These are phyloP conservation scores for Austrofundulus limnaeus DNA, from an alignment of 2,113 vertebrate genomes.

Conservation along the genomic window DNA sequence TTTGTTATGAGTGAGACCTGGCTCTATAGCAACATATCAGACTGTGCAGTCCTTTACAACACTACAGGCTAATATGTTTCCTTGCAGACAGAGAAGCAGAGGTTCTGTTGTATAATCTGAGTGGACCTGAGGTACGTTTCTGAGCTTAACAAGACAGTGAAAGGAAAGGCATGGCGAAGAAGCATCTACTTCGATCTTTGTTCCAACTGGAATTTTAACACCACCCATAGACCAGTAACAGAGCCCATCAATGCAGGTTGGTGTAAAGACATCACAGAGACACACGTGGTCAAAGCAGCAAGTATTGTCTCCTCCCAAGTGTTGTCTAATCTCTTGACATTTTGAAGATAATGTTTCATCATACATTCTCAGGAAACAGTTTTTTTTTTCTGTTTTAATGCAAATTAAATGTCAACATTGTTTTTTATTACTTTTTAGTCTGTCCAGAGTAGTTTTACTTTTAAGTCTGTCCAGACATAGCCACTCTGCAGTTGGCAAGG, in stretches of 20 bases:
- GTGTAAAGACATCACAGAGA: background rate
- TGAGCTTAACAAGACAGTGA: background rate
- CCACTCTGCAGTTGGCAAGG: background rate
- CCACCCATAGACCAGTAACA: background rate
- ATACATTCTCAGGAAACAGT: background rate
- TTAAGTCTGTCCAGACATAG: slow-evolving; percentile 3
- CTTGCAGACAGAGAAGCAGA: background rate
- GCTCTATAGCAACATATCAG: background rate
- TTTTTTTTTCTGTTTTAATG: no score
- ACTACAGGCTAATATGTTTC: background rate
- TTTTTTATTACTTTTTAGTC: background rate
- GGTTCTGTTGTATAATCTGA: background rate
- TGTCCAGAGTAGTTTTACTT: background rate
- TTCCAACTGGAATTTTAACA: no score
- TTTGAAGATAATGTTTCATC: background rate
- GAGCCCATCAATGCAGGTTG: background rate
- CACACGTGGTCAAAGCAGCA: background rate
- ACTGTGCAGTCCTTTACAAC: background rate
- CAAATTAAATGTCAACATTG: no score
- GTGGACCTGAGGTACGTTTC: background rate
- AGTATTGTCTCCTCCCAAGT: background rate
- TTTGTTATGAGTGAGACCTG: background rate
- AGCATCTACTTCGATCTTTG: no score
- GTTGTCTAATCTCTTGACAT: background rate
- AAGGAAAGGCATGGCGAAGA: background rate